Percentiles rank a stretch among this genome's conserved stretches.
phyloP scores from a whole-genome alignment of 2,113 vertebrate species.

The Chionomys nivalis region DNA sequence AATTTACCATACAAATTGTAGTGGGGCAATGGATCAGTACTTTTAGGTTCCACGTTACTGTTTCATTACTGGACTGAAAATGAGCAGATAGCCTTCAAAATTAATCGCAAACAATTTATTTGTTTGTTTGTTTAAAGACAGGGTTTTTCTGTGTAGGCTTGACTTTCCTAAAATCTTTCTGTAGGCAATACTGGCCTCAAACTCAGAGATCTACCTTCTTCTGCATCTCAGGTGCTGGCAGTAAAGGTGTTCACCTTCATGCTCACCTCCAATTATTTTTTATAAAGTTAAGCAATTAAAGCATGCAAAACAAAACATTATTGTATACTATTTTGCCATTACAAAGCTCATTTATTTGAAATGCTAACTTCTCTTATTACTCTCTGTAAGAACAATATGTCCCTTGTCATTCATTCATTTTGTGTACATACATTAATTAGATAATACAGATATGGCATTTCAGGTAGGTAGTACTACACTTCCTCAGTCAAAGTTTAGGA shows the following conservation, averaged over 20 bases:
- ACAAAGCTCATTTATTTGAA: slow-evolving; percentile 33
- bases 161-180: neutral
- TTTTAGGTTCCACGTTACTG: slow-evolving; percentile 10
- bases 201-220: neutral
- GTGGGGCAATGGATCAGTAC: slow-evolving; percentile 31
- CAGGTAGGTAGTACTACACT: neutral
- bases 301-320: slow-evolving; percentile 50
- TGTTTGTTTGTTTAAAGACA: neutral
- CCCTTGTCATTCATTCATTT: slow-evolving; percentile 18
- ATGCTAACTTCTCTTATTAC: slow-evolving; percentile 29
- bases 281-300: slow-evolving; percentile 42
- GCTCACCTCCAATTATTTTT: neutral
- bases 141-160: neutral
- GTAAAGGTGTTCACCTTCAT: neutral
- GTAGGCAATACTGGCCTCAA: neutral
- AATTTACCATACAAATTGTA: slow-evolving; percentile 75
- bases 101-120: neutral
- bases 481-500: neutral
- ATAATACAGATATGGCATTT: neutral
- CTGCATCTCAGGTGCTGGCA: neutral
- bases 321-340: neutral
- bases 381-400: neutral
- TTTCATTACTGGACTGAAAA: slow-evolving; percentile 54
- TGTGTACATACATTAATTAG: neutral
- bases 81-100: slow-evolving; percentile 53